A percentile compares a stretch with the other conserved stretches of the same genome.
These are phyloP conservation scores for Gallinago undulata DNA, from an alignment of 2,113 vertebrate genomes.

Conservation along the genomic window DNA sequence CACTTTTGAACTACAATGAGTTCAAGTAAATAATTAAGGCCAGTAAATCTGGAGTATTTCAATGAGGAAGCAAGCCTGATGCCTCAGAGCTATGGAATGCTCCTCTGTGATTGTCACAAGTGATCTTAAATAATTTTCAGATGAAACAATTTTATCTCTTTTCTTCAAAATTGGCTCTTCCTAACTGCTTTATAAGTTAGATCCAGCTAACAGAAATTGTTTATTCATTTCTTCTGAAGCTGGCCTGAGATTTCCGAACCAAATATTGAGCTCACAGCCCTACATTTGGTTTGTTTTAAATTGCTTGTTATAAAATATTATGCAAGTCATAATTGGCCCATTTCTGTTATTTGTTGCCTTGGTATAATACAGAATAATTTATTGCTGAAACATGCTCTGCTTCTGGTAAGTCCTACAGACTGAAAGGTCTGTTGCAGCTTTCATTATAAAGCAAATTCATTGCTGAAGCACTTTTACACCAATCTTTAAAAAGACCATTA, in stretches of 20 bases:
- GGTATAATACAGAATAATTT: neutral
- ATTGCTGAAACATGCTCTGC: neutral
- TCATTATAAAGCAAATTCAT: neutral
- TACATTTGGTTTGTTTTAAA: neutral
- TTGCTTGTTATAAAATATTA: neutral
- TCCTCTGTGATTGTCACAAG: neutral
- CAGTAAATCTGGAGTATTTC: slow-evolving; percentile 29
- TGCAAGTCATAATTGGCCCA: neutral
- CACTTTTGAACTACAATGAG: neutral
- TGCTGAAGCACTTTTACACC: neutral
- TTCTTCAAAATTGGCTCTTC: neutral
- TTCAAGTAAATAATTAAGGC: slow-evolving; percentile 15
- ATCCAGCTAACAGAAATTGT: neutral
- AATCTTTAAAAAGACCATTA: neutral
- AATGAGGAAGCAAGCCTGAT: neutral
- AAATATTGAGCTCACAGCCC: neutral
- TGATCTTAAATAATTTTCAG: slow-evolving; percentile 8
- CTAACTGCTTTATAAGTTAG: neutral
- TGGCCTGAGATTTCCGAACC: neutral
- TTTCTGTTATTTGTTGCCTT: neutral
- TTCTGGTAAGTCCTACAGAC: neutral
- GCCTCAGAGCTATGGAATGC: slow-evolving; percentile 14
- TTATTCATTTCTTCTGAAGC: neutral
- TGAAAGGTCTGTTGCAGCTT: neutral
- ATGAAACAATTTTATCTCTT: neutral